Evolutionary conservation across 2,888 invertebrate species (phyloP).

Genomic region (Athalia rosae): DNA sequence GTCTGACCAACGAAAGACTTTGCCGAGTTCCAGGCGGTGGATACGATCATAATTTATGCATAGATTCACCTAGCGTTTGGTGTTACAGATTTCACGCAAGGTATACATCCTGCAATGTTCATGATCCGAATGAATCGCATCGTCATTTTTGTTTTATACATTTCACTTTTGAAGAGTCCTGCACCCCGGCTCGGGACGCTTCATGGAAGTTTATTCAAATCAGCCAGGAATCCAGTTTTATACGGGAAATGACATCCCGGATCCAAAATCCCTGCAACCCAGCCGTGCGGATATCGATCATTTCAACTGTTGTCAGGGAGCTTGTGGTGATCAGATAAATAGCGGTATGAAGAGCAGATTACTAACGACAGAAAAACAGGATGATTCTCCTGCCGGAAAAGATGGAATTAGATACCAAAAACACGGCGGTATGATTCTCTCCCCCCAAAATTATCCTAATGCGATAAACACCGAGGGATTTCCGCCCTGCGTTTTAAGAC

Average conservation of each 20-base stretch:
- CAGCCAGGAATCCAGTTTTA: constrained; percentile 78
- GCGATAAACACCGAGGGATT: constrained; percentile 73
- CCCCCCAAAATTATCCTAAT: constrained; percentile 78
- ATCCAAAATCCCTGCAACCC: constrained; percentile 51
- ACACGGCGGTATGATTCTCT: constrained; percentile 76
- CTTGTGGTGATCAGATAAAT: constrained; percentile 24
- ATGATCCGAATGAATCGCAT: neutral
- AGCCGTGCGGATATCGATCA: constrained; percentile 53
- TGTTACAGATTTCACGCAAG: constrained; percentile 68
- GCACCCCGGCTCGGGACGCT: constrained; percentile 73
- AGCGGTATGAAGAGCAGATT: constrained; percentile 3
- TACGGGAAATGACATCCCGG: constrained; percentile 75
- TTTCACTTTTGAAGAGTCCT: constrained; percentile 62
- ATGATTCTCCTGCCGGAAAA: constrained; percentile 71
- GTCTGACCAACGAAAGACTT: constrained; percentile 67
- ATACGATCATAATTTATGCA: constrained; percentile 75
- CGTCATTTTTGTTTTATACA: neutral
- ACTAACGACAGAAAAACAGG: neutral
- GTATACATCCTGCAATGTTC: constrained; percentile 52
- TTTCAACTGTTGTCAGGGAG: constrained; percentile 30
- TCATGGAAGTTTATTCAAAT: constrained; percentile 76
- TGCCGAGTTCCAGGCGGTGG: constrained; percentile 72
- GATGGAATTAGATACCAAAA: constrained; percentile 74
- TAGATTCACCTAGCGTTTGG: constrained; percentile 62
- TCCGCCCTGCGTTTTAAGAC: constrained; percentile 70